Evolutionary conservation across 2,113 vertebrate genomes (phyloP).

Genomic region (Phyllostomus hastatus): DNA sequence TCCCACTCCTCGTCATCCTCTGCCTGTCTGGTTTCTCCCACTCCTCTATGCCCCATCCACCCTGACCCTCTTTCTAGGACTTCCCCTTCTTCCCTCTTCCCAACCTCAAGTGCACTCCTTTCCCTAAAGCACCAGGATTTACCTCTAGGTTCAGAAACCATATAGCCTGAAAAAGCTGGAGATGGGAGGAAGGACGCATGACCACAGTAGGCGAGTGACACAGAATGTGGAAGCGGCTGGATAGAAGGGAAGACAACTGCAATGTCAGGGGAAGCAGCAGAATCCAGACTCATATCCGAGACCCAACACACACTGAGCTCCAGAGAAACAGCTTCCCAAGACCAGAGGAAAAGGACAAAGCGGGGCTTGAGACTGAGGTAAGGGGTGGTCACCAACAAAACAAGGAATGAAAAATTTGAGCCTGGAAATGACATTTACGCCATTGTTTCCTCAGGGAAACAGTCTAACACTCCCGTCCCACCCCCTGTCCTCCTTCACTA

Average conservation of each 20-base stretch:
- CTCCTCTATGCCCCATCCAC: neutral
- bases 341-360: neutral
- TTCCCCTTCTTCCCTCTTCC: neutral
- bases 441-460: constrained; percentile 26
- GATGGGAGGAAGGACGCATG: neutral
- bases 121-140: neutral
- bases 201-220: neutral
- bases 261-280: neutral
- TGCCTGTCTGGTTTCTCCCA: neutral
- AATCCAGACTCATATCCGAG: neutral
- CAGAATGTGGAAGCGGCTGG: neutral
- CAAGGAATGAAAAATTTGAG: neutral
- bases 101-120: neutral
- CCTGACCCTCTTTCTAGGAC: neutral
- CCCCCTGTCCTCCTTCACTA: constrained; percentile 8
- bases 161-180: neutral
- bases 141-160: neutral
- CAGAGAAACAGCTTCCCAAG: neutral
- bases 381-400: neutral
- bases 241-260: neutral
- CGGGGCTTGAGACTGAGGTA: neutral
- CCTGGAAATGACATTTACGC: neutral
- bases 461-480: neutral
- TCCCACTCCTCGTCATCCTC: neutral
- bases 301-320: neutral